phyloP scores from a whole-genome alignment of 1,140 invertebrate species.

The Drosophila arizonae region DNA sequence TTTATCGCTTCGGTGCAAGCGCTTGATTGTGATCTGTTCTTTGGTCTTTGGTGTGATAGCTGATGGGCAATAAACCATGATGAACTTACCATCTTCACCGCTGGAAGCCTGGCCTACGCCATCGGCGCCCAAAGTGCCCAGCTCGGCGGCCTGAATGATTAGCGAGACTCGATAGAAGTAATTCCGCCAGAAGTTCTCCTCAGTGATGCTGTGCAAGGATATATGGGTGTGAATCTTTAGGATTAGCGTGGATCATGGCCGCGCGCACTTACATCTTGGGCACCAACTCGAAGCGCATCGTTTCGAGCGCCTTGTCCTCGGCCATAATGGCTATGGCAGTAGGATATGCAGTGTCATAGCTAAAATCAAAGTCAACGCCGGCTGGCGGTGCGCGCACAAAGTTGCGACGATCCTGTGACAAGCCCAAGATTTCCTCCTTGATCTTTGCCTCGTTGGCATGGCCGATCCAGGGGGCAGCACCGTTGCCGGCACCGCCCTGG shows the following conservation, averaged over 20 bases:
- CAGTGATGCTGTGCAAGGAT: conserved; percentile 90
- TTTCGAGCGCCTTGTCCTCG: conserved; percentile 96
- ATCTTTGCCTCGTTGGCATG: conserved; percentile 93
- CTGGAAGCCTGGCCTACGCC: conserved; percentile 82
- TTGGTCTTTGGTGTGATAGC: conserved; percentile 28
- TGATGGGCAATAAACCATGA: conserved; percentile 10
- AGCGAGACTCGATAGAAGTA: conserved; percentile 99
- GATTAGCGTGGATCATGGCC: background rate
- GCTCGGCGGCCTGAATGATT: conserved; percentile 97
- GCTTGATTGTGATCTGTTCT: conserved; percentile 21
- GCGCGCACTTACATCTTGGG: conserved; percentile 95
- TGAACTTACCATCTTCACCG: conserved; percentile 82
- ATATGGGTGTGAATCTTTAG: background rate
- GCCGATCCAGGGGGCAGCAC: conserved; percentile 95
- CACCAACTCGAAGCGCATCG: conserved; percentile 99
- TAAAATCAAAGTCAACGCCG: conserved; percentile 97
- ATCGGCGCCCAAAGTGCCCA: conserved; percentile 84
- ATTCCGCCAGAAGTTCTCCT: conserved; percentile 99
- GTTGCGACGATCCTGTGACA: conserved; percentile 98
- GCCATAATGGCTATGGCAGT: conserved; percentile 96
- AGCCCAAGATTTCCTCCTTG: conserved; percentile 96
- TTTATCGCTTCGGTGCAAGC: conserved; percentile 8
- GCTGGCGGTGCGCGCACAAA: conserved; percentile 97
- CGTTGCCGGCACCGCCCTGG: conserved; percentile 89
- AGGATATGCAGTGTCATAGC: conserved; percentile 95